Conservation (phyloP, 2,888 invertebrate genomes). For the Acanthosepion pharaonis region DNA sequence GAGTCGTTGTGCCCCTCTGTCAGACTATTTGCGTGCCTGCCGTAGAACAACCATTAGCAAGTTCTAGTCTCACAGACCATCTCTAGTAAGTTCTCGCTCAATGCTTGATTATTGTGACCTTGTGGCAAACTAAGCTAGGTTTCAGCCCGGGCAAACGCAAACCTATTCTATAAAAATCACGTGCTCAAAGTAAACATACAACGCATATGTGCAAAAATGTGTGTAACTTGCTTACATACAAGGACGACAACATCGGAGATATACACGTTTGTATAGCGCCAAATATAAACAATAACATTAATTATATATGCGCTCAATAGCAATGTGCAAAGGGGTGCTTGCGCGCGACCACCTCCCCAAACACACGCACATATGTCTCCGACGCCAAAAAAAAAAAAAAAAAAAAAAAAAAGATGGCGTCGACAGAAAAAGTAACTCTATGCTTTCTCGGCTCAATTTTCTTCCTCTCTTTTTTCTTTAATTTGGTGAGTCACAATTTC, state of each 20-base stretch:
- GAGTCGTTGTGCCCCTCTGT: too few species aligned
- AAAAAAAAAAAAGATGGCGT: not conserved
- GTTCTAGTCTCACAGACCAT: too few species aligned
- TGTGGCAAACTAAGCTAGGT: not conserved
- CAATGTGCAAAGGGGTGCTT: not conserved
- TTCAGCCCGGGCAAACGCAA: not conserved
- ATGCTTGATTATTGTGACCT: not conserved
- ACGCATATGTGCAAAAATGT: not conserved
- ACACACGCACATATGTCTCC: not conserved
- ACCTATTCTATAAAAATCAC: not conserved
- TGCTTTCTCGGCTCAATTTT: not conserved
- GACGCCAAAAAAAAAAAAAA: not conserved
- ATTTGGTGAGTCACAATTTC: not conserved
- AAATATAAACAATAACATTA: not conserved
- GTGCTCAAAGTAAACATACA: not conserved
- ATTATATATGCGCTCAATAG: not conserved
- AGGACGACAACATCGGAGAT: not conserved
- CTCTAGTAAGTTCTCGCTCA: not conserved
- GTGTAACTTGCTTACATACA: not conserved
- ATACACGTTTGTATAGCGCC: not conserved
- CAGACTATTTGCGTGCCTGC: too few species aligned
- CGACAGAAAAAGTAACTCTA: not conserved
- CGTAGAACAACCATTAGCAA: too few species aligned
- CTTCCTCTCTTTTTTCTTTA: not conserved
- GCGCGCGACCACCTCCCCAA: not conserved